Evolutionary conservation across 2,113 vertebrate species (phyloP).

Genomic region (Leptobrachium leishanense): DNA sequence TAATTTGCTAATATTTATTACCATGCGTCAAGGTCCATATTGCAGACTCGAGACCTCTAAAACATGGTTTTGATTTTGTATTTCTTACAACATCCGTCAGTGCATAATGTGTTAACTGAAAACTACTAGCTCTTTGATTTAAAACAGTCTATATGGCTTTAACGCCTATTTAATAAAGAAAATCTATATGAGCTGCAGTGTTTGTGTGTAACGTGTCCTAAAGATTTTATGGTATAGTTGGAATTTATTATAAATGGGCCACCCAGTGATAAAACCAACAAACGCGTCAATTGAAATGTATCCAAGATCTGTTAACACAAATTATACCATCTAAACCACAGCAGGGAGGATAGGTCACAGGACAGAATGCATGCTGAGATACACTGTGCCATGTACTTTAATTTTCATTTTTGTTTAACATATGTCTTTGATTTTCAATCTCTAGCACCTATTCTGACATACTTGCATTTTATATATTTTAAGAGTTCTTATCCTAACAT

Average conservation of each 20-base stretch:
- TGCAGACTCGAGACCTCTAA: no score
- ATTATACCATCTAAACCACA: conserved; percentile 21
- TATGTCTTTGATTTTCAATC: background rate
- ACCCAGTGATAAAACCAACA: conserved; percentile 44
- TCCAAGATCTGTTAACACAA: conserved; percentile 29
- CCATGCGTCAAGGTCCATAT: no score
- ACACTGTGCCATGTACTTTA: conserved; percentile 10
- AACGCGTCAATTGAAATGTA: conserved; percentile 18
- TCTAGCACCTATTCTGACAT: no score
- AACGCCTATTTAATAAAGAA: conserved; percentile 20
- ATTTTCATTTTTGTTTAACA: background rate
- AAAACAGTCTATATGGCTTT: background rate
- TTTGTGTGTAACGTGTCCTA: conserved; percentile 10
- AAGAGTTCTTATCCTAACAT: background rate
- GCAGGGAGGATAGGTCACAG: background rate
- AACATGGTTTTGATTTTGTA: no score
- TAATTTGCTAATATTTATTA: no score
- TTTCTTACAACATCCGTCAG: no score
- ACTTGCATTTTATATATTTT: background rate
- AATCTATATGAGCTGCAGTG: conserved; percentile 12
- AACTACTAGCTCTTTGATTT: background rate
- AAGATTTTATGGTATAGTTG: conserved; percentile 30
- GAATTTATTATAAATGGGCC: conserved; percentile 36
- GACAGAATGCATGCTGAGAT: background rate
- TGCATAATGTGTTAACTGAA: no score